These are phyloP conservation scores for Macrophya alboannulata DNA, from an alignment of 2,888 invertebrate genomes.

Conservation along the genomic window DNA sequence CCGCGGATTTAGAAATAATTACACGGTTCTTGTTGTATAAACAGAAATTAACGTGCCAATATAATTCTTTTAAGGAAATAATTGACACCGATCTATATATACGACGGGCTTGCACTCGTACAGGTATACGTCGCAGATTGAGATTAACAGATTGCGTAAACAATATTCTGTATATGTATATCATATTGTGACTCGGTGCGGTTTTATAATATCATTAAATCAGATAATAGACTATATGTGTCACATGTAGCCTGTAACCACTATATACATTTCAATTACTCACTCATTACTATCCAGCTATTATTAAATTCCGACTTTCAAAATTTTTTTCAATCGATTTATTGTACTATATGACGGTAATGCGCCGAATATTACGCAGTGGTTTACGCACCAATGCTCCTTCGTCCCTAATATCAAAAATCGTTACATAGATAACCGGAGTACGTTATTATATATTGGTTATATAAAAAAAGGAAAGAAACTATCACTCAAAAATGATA, in stretches of 20 bases:
- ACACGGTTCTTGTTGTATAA: background rate
- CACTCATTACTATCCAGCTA: no score
- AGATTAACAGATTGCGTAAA: background rate
- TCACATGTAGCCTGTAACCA: no score
- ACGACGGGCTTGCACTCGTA: background rate
- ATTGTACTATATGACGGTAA: background rate
- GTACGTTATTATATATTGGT: background rate
- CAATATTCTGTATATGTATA: background rate
- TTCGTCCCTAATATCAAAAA: background rate
- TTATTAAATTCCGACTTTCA: no score
- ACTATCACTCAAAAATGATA: background rate
- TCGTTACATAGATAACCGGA: background rate
- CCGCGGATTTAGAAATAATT: slow-evolving; percentile 24
- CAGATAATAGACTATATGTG: background rate
- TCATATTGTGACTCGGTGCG: background rate
- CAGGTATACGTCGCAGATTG: background rate
- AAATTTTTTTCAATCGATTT: background rate
- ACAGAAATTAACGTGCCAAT: background rate
- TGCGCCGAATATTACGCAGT: background rate
- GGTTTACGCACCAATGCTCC: background rate
- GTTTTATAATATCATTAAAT: slow-evolving; percentile 8
- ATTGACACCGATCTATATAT: background rate
- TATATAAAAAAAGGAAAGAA: background rate
- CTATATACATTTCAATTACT: no score
- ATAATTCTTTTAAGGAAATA: background rate